Evolutionary conservation across 1,140 invertebrate genomes (phyloP).

Genomic region (Coelopa frigida): DNA sequence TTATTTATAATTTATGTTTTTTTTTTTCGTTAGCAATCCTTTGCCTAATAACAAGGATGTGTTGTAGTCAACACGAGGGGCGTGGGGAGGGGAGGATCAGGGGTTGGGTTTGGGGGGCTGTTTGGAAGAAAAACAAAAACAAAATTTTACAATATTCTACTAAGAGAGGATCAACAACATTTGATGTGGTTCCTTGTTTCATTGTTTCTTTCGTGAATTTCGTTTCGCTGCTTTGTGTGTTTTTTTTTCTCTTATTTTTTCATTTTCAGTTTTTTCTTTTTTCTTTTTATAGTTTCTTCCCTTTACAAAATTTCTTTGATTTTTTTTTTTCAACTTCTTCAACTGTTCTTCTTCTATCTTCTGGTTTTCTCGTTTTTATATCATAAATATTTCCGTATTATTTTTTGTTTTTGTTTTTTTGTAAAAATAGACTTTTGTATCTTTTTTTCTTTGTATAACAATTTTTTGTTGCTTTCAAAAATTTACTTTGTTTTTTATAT

Average conservation of each 20-base stretch:
- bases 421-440: no score
- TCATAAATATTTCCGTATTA: conserved; percentile 4
- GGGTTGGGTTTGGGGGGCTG: no score
- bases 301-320: conserved; percentile 1
- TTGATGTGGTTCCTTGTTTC: conserved; percentile 3
- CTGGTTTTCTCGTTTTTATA: conserved; percentile 6
- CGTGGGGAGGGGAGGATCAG: no score
- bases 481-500: conserved; percentile 3
- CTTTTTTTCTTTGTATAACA: conserved; percentile 5
- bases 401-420: conserved; percentile 5
- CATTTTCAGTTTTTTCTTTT: conserved; percentile 1
- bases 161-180: no score
- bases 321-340: background rate
- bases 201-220: background rate
- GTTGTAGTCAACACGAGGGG: conserved; percentile 8
- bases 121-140: no score
- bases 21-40: no score
- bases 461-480: conserved; percentile 1
- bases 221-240: no score
- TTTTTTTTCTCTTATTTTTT: background rate
- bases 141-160: no score
- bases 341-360: background rate
- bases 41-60: no score
- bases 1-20: background rate
- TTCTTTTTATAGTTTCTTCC: background rate